Base-by-base conservation (phyloP, 2,888 invertebrate species). In the Antheraea assamensis region DNA sequence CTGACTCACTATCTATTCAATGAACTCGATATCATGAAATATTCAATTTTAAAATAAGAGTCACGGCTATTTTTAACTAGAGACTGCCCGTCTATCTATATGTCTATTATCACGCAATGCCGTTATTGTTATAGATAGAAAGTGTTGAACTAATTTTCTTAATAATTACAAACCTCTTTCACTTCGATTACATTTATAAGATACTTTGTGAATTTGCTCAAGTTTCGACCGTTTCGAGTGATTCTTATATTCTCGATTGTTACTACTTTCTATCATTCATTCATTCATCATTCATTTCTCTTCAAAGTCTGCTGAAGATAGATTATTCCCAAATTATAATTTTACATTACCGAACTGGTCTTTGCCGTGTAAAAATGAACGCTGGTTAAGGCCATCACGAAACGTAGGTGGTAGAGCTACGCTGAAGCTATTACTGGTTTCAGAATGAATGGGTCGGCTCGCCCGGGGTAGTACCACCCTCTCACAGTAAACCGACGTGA, bases 1-100 rank as follows among this genome's bases (percentile, higher is more conserved):
- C 35, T 68, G 68, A 68, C 21, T 35, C 68, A 68, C 35, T 35
- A 35, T 35, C 35, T 68, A 68, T 35, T n/a, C 35, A 68, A 35
- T 68, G 35, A 35, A 35, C 68, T 68, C 68, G n/a, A n/a, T 68
- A 68, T 35, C 31, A n/a, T 35, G 4, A 64, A 35, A 35, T n/a
- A 7, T 68, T 68, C 21, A 68, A 35, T 8, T 68, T 35, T 35
- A 68, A 66, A 66, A 31, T 66, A 30, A 35, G 35, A 68, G 21
- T 68, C 68, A 68, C 21, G 35, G 21, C 35, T 68, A 68, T 68
- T 68, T 68, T 68, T 68, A 68, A 1, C 31, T 13, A 27, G 15
- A 58, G 27, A 30, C 61, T 17, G 17, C 27, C 27, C 17, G 61
- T 30, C 58, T 3, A 19, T 52, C 55, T 17, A 15, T 49, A 49